These are phyloP conservation scores for Malacoctenus gilli DNA, from an alignment of 2,797 vertebrate species.

Conservation along the genomic window DNA sequence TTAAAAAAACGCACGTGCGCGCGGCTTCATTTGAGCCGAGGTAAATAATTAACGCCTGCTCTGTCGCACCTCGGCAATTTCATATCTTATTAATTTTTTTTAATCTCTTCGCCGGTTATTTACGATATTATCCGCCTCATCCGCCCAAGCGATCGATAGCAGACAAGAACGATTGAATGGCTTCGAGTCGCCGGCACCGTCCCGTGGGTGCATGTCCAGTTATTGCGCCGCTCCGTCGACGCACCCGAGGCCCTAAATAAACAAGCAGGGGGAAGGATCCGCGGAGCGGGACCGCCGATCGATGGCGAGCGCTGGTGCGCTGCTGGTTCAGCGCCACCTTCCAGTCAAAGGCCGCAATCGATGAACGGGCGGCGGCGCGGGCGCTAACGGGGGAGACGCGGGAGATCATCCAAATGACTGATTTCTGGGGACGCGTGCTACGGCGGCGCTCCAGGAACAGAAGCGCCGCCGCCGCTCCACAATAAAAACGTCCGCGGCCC, in stretches of 20 bases:
- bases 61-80: neutral
- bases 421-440: neutral
- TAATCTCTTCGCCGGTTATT: neutral
- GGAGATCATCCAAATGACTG: slow-evolving; percentile 17
- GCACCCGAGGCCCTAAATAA: slow-evolving; percentile 52
- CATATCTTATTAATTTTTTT: neutral
- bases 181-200: slow-evolving; percentile 34
- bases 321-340: slow-evolving; percentile 46
- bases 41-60: neutral
- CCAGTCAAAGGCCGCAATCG: slow-evolving; percentile 51
- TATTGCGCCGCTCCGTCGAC: slow-evolving; percentile 62
- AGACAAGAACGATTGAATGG: slow-evolving; percentile 37
- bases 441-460: neutral
- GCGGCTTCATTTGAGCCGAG: neutral
- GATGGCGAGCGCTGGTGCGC: slow-evolving; percentile 45
- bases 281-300: slow-evolving; percentile 42
- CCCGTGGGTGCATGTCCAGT: slow-evolving; percentile 22
- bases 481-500: neutral
- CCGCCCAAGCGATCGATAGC: slow-evolving; percentile 26
- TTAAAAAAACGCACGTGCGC: no score
- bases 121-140: neutral
- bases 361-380: slow-evolving; percentile 24
- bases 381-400: slow-evolving; percentile 19
- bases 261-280: slow-evolving; percentile 57
- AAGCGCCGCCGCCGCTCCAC: no score